These are phyloP conservation scores for Marmota flaviventris DNA, from an alignment of 2,113 vertebrate species.

Conservation along the genomic window DNA sequence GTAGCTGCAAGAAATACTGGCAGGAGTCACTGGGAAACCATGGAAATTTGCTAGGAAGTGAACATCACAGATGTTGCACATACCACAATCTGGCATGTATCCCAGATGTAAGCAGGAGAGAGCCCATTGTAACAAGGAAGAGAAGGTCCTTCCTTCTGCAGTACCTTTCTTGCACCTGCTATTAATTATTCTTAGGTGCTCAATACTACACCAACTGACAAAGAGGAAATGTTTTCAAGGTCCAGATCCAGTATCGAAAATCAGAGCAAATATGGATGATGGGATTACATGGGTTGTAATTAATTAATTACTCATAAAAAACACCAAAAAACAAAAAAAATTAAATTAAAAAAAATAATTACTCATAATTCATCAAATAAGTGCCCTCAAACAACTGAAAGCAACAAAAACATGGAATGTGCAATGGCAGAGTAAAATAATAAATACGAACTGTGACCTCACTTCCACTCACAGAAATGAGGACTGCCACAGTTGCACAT, in stretches of 20 bases:
- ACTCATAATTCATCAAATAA: neutral
- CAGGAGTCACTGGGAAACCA: neutral
- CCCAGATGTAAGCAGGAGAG: neutral
- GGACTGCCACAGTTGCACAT: neutral
- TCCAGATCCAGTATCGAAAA: neutral
- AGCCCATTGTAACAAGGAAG: neutral
- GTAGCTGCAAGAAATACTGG: neutral
- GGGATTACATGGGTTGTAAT: neutral
- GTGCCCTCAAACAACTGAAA: neutral
- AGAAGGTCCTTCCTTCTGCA: neutral
- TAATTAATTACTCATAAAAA: neutral
- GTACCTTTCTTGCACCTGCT: accelerated
- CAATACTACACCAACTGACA: neutral
- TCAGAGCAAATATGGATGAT: neutral
- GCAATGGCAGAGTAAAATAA: neutral
- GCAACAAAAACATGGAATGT: neutral
- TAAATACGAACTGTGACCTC: neutral
- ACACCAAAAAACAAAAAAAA: too few relatives aligned
- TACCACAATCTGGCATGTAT: neutral
- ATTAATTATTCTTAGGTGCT: neutral
- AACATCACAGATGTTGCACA: neutral
- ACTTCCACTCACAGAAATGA: neutral
- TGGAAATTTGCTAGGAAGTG: neutral
- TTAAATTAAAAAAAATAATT: neutral
- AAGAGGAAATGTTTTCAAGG: neutral